Conservation (phyloP, 37 sponge, comb jelly and placozoan genomes). For the Diacarnus erythraeanus region DNA sequence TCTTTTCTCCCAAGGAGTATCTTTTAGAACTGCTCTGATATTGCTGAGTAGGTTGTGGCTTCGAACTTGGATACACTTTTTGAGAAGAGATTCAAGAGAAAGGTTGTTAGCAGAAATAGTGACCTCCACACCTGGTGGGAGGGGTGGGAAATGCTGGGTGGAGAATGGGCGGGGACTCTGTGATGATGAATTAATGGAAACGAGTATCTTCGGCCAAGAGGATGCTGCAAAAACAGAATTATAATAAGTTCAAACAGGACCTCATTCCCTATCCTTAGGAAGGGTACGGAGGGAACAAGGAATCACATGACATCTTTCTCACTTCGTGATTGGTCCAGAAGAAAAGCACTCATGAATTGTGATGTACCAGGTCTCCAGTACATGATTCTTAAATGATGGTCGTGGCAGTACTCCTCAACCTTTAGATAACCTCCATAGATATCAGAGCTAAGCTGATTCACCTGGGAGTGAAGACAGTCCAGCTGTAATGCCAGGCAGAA, state of each 20-base stretch:
- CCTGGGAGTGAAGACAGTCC: slow-evolving; percentile 71
- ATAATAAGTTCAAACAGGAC: too few species aligned
- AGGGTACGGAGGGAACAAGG: not conserved
- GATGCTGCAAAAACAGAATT: not conserved
- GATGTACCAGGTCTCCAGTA: slow-evolving; percentile 56
- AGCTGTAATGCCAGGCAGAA: slow-evolving; percentile 72
- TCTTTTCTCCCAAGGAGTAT: slow-evolving; percentile 38
- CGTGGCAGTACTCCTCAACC: slow-evolving; percentile 68
- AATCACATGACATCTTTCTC: not conserved
- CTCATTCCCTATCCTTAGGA: not conserved
- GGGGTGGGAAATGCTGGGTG: slow-evolving; percentile 40
- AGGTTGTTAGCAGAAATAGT: not conserved
- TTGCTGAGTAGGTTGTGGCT: slow-evolving; percentile 18
- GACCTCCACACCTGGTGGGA: slow-evolving; percentile 11
- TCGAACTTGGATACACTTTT: slow-evolving; percentile 23
- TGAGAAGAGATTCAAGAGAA: slow-evolving; percentile 48
- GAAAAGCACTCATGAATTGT: slow-evolving; percentile 31
- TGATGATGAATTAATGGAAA: slow-evolving; percentile 30
- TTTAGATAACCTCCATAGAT: slow-evolving; percentile 49
- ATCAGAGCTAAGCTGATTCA: slow-evolving; percentile 11
- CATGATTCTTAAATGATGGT: slow-evolving; percentile 32
- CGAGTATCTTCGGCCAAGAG: slow-evolving; percentile 17
- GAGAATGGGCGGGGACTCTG: slow-evolving; percentile 11
- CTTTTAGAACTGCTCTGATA: slow-evolving; percentile 11
- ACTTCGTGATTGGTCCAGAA: slow-evolving; percentile 27